These are phyloP conservation scores for Chloroceryle inda DNA, from an alignment of 2,797 vertebrate genomes.

Conservation along the genomic window DNA sequence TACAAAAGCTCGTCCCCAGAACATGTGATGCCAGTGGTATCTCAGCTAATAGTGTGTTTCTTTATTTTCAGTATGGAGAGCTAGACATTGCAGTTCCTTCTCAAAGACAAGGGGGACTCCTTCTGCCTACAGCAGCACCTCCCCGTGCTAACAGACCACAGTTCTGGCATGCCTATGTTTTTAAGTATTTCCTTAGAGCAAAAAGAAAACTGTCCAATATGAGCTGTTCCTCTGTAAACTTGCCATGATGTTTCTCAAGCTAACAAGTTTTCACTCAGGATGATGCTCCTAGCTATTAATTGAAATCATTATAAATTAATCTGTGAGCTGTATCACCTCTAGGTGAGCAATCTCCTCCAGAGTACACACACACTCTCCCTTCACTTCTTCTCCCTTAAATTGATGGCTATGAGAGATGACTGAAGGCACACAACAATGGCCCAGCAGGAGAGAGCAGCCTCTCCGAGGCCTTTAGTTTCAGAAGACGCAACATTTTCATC, in stretches of 20 bases:
- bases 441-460: not conserved
- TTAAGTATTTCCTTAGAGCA: not conserved
- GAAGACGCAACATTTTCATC: not conserved
- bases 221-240: not conserved
- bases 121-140: not conserved
- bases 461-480: not conserved
- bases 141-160: not conserved
- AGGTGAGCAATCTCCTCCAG: not conserved
- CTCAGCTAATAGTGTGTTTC: not conserved
- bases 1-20: not conserved
- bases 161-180: not conserved
- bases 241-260: fast-evolving
- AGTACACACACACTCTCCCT: not conserved
- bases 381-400: not conserved
- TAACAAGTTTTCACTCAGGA: not conserved
- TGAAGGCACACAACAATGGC: slow-evolving; percentile 8
- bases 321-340: not conserved
- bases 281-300: not conserved
- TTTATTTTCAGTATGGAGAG: not conserved
- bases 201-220: not conserved
- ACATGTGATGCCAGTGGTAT: not conserved
- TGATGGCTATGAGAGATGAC: not conserved
- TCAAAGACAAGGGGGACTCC: not conserved
- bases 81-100: not conserved
- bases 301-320: not conserved